Conservation (phyloP, 92 coral and sea anemone genomes). For the Chrysogorgia sp. region DNA sequence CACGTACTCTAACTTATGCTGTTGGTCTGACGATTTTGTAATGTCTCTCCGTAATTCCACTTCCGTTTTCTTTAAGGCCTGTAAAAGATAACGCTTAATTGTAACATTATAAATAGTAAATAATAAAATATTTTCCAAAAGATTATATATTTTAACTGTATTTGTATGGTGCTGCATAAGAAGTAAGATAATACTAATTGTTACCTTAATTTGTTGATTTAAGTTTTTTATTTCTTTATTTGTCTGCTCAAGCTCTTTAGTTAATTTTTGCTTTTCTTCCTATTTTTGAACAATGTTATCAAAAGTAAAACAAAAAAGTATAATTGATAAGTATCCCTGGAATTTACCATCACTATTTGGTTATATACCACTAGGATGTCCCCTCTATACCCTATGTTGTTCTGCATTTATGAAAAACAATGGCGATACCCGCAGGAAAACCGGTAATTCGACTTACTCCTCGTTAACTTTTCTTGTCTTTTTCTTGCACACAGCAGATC, state of each 20-base stretch:
- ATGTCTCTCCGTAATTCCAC: constrained; percentile 10
- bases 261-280: constrained; percentile 52
- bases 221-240: constrained; percentile 47
- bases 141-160: not conserved
- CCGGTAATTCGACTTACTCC: too few species aligned
- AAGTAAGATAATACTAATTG: not conserved
- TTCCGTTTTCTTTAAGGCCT: constrained; percentile 24
- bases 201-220: constrained; percentile 55
- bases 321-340: not conserved
- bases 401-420: too few species aligned
- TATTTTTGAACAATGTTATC: constrained; percentile 10
- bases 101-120: too few species aligned
- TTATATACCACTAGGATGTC: too few species aligned
- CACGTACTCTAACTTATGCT: constrained; percentile 26
- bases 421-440: too few species aligned
- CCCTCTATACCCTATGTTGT: too few species aligned
- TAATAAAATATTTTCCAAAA: not conserved
- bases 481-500: too few species aligned
- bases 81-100: not conserved
- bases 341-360: not conserved
- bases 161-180: not conserved
- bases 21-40: not conserved
- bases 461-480: too few species aligned
- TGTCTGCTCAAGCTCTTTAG: constrained; percentile 49
- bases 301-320: not conserved